Evolutionary conservation across 1,140 invertebrate genomes (phyloP).

Genomic region (Thaumetopoea pityocampa): DNA sequence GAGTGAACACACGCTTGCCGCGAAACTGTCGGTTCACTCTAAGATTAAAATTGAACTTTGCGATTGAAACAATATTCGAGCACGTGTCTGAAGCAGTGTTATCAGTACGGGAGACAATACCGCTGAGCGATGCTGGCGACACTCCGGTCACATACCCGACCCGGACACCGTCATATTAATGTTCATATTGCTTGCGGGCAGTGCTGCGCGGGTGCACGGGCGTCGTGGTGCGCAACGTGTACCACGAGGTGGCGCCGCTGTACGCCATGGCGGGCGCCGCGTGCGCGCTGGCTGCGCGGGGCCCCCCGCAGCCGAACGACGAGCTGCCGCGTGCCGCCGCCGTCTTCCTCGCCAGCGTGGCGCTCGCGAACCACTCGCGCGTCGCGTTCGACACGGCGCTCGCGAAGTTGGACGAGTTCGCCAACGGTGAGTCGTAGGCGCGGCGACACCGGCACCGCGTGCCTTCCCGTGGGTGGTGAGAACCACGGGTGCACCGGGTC

Average conservation of each 20-base stretch:
- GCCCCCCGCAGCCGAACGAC: slow-evolving; percentile 82
- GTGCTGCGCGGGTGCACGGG: slow-evolving; percentile 52
- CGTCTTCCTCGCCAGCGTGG: slow-evolving; percentile 80
- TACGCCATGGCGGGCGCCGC: slow-evolving; percentile 81
- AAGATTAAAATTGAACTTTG: too few relatives aligned
- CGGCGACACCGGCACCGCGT: too few relatives aligned
- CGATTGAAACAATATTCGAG: too few relatives aligned
- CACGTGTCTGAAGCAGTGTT: too few relatives aligned
- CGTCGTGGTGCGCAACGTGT: slow-evolving; percentile 68
- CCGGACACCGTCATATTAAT: not conserved
- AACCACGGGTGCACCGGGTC: too few relatives aligned
- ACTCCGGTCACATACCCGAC: too few relatives aligned
- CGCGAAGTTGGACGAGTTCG: slow-evolving; percentile 24
- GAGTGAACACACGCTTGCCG: too few relatives aligned
- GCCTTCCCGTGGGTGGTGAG: too few relatives aligned
- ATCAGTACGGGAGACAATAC: too few relatives aligned
- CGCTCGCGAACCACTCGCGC: slow-evolving; percentile 71
- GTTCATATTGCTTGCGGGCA: slow-evolving; percentile 15
- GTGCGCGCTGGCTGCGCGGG: slow-evolving; percentile 84
- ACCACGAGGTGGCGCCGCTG: slow-evolving; percentile 74
- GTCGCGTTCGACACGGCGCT: slow-evolving; percentile 41
- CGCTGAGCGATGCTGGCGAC: not conserved
- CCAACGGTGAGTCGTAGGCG: slow-evolving; percentile 17
- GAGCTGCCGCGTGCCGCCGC: slow-evolving; percentile 85
- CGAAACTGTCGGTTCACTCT: too few relatives aligned